Evolutionary conservation across 2,113 vertebrate species (phyloP).

Genomic region (Hiodon tergisus): DNA sequence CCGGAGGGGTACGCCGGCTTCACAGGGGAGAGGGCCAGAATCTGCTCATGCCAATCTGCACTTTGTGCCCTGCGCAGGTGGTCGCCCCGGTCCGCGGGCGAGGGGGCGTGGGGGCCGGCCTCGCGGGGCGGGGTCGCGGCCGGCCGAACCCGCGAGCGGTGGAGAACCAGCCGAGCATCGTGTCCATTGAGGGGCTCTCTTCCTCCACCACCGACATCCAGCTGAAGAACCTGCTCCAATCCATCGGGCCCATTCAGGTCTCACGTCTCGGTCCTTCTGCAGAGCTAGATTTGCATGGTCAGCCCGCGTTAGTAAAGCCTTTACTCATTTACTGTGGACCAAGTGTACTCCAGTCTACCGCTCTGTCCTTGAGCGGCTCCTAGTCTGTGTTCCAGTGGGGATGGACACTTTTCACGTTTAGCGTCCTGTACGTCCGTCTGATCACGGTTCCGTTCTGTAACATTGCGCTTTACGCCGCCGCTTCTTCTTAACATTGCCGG

Average conservation of each 20-base stretch:
- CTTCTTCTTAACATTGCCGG: no score
- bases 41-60: slow-evolving; percentile 26
- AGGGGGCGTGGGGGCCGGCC: slow-evolving; percentile 65
- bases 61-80: slow-evolving; percentile 66
- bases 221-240: slow-evolving; percentile 86
- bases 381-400: no score
- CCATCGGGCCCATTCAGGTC: slow-evolving; percentile 94
- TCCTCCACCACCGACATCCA: slow-evolving; percentile 87
- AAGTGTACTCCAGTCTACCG: no score
- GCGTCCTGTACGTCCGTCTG: no score
- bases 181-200: slow-evolving; percentile 94
- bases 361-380: no score
- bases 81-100: slow-evolving; percentile 78
- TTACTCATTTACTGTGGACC: no score
- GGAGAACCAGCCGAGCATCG: slow-evolving; percentile 73
- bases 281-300: no score
- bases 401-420: no score
- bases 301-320: no score
- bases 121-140: slow-evolving; percentile 70
- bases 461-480: no score
- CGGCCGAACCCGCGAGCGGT: slow-evolving; percentile 69
- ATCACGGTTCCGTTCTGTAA: no score
- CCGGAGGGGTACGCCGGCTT: no score
- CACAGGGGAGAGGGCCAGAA: slow-evolving; percentile 33
- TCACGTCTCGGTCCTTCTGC: neutral